A percentile compares a stretch with the other conserved stretches of the same genome.
These are phyloP conservation scores for Leptogaster cylindrica DNA, from an alignment of 2,888 invertebrate species.

Conservation along the genomic window DNA sequence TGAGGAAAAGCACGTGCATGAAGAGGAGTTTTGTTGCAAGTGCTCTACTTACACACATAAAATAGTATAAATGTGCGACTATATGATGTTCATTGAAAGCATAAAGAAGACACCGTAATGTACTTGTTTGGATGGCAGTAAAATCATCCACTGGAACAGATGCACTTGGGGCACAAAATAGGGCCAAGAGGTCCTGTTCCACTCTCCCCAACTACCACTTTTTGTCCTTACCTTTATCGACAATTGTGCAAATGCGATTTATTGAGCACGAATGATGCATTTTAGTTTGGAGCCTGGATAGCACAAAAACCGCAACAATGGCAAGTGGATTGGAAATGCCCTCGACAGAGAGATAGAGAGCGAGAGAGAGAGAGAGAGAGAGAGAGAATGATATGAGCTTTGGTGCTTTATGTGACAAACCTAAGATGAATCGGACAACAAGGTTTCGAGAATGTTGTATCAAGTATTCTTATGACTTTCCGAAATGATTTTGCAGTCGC, in stretches of 20 bases:
- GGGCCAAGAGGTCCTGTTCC: constrained; percentile 32
- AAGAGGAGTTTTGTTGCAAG: constrained; percentile 16
- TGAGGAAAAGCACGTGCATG: constrained; percentile 27
- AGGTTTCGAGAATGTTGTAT: constrained; percentile 13
- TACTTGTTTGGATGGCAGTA: constrained; percentile 21
- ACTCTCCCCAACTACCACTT: no score
- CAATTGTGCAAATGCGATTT: constrained; percentile 37
- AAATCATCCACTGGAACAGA: constrained; percentile 39
- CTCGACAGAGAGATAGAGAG: no score
- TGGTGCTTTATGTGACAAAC: constrained; percentile 4
- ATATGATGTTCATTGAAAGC: neutral
- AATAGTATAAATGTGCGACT: neutral
- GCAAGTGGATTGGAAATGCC: constrained; percentile 14
- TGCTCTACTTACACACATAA: constrained; percentile 4
- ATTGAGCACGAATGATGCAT: constrained; percentile 32
- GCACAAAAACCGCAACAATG: constrained; percentile 1
- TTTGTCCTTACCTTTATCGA: constrained; percentile 31
- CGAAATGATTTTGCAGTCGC: no score
- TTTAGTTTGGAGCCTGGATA: neutral
- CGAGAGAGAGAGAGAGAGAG: no score
- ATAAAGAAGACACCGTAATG: constrained; percentile 18
- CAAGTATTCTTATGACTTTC: no score
- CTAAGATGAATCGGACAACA: constrained; percentile 15
- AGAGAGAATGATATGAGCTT: no score
- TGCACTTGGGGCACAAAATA: constrained; percentile 34